Conservation (phyloP, 2,888 invertebrate species). For the Phortica magna region DNA sequence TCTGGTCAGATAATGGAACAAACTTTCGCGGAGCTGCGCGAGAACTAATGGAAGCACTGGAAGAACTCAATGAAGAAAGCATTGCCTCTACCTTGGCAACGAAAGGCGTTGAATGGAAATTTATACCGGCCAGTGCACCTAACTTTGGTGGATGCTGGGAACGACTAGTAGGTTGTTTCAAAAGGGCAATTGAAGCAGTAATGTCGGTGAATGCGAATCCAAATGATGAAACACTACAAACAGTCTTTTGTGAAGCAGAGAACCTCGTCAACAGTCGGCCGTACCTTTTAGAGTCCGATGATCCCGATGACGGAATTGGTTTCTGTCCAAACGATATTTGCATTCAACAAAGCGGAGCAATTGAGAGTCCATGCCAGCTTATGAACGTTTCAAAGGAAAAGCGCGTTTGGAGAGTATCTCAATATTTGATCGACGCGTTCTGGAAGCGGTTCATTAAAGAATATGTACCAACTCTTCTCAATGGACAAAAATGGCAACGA, state of each 20-base stretch:
- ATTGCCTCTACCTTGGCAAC: slow-evolving; percentile 16
- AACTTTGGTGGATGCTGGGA: slow-evolving; percentile 55
- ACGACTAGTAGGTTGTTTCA: slow-evolving; percentile 51
- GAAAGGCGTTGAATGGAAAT: slow-evolving; percentile 52
- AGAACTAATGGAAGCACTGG: slow-evolving; percentile 40
- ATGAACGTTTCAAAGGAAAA: slow-evolving; percentile 11
- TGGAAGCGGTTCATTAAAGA: too few relatives aligned
- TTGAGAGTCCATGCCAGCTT: slow-evolving; percentile 33
- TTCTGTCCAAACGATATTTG: slow-evolving; percentile 37
- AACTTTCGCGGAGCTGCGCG: slow-evolving; percentile 44
- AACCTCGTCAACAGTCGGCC: slow-evolving; percentile 39
- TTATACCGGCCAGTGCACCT: slow-evolving; percentile 52
- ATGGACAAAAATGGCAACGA: too few relatives aligned
- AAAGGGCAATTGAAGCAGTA: slow-evolving; percentile 44
- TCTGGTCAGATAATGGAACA: slow-evolving; percentile 48
- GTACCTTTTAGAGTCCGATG: too few relatives aligned
- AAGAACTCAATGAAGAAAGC: slow-evolving; percentile 38
- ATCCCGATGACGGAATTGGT: slow-evolving; percentile 32
- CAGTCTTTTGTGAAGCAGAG: slow-evolving; percentile 41
- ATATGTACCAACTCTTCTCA: too few relatives aligned
- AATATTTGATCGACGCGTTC: too few relatives aligned
- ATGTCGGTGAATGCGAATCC: slow-evolving; percentile 47
- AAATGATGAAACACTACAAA: slow-evolving; percentile 48
- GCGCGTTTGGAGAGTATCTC: slow-evolving; percentile 37
- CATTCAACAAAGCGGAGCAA: slow-evolving; percentile 16